These are phyloP conservation scores for Dermochelys coriacea DNA, from an alignment of 2,797 vertebrate species.

Conservation along the genomic window DNA sequence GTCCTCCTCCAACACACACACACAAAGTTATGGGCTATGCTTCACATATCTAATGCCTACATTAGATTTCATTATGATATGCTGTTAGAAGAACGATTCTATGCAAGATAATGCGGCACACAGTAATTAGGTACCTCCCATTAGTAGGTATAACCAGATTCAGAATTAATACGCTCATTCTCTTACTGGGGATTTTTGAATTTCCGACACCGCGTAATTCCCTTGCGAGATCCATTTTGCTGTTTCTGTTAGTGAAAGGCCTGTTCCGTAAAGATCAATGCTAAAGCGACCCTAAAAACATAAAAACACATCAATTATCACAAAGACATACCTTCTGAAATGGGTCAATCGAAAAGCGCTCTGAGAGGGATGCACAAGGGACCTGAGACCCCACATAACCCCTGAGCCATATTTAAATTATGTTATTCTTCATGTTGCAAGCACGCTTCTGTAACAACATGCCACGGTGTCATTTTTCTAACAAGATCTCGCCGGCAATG, in stretches of 20 bases:
- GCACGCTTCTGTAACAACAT: slow-evolving; percentile 28
- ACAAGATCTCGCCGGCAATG: slow-evolving; percentile 25
- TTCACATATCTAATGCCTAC: not conserved
- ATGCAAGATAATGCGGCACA: not conserved
- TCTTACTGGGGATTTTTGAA: slow-evolving; percentile 91
- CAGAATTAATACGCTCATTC: not conserved
- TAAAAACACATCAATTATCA: slow-evolving; percentile 14
- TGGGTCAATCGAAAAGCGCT: not conserved
- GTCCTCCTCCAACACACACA: not conserved
- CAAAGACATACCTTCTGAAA: rapidly evolving
- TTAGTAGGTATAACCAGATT: not conserved
- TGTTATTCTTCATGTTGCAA: not conserved
- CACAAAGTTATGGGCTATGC: not conserved
- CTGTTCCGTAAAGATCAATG: slow-evolving; percentile 93
- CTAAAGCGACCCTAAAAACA: slow-evolving; percentile 90
- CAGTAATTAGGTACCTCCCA: not conserved
- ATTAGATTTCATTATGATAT: not conserved
- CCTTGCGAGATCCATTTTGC: slow-evolving; percentile 93
- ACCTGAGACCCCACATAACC: not conserved
- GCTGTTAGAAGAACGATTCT: not conserved
- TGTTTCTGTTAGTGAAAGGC: slow-evolving; percentile 86
- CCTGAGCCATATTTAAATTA: not conserved
- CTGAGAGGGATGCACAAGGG: not conserved
- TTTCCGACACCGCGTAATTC: slow-evolving; percentile 90
- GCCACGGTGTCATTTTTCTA: slow-evolving; percentile 39